phyloP scores from a whole-genome alignment of 2,113 vertebrate genomes.

The Tragelaphus imberbis region DNA sequence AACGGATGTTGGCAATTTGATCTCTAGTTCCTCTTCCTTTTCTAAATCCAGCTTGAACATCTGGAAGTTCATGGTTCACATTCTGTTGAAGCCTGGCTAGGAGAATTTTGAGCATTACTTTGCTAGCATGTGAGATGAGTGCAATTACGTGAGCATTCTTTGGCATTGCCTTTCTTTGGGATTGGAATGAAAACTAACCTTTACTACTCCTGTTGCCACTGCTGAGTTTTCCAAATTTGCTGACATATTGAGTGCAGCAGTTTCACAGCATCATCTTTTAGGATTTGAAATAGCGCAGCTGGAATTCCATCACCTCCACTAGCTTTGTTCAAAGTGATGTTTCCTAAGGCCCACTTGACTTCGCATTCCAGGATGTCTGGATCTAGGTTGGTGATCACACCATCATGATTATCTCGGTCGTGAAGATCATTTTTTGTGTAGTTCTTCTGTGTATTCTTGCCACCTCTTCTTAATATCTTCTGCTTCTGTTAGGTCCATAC shows the following conservation, averaged over 20 bases:
- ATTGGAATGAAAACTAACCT: background rate
- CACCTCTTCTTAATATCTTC: background rate
- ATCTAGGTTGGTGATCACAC: background rate
- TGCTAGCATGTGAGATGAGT: background rate
- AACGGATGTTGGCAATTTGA: background rate
- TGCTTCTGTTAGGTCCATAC: background rate
- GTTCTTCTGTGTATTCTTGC: background rate
- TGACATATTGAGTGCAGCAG: background rate
- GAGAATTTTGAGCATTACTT: background rate
- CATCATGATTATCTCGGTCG: fast-evolving
- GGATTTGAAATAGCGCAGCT: background rate
- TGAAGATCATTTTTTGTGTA: background rate
- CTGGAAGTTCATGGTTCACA: background rate
- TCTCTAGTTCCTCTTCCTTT: background rate
- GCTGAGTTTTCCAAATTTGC: background rate
- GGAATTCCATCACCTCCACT: background rate
- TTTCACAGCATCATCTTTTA: background rate
- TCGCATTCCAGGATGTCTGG: background rate
- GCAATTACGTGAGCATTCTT: background rate
- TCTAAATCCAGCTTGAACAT: background rate
- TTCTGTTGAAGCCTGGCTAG: background rate
- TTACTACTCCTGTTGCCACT: background rate
- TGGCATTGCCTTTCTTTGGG: background rate
- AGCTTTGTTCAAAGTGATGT: background rate
- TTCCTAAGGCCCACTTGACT: background rate